Evolutionary conservation across 2,888 invertebrate genomes (phyloP).

Genomic region (Campoplex nolae): DNA sequence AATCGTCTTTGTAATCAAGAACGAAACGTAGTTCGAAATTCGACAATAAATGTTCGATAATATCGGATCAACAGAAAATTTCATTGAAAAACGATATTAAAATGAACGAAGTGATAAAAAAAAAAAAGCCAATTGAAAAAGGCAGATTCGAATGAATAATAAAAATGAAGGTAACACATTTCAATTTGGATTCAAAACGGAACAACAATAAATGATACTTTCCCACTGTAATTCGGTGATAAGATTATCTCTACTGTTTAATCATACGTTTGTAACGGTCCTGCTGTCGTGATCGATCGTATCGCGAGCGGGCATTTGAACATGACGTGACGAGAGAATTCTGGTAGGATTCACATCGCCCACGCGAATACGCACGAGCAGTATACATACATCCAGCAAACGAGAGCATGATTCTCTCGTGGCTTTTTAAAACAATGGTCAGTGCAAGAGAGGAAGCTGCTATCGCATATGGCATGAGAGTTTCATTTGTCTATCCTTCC

Average conservation of each 20-base stretch:
- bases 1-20: background rate
- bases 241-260: conserved; percentile 33
- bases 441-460: conserved; percentile 47
- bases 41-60: background rate
- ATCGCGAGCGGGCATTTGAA: conserved; percentile 39
- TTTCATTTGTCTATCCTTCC: conserved; percentile 61
- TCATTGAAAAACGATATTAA: background rate
- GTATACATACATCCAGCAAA: background rate
- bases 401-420: conserved; percentile 16
- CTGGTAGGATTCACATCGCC: conserved; percentile 25
- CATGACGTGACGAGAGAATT: conserved; percentile 53
- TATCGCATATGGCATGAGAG: conserved; percentile 43
- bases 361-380: background rate
- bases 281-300: conserved; percentile 53
- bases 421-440: conserved; percentile 58
- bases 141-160: background rate
- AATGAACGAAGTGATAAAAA: background rate
- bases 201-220: conserved; percentile 35
- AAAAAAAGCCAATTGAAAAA: background rate
- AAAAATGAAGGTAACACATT: background rate
- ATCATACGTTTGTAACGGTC: conserved; percentile 13
- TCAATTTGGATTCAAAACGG: background rate
- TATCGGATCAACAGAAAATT: background rate
- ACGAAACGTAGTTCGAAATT: background rate
- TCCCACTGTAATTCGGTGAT: conserved; percentile 44